Percentiles rank a stretch among this genome's conserved stretches.
Evolutionary conservation across 2,797 vertebrate species (phyloP).

Genomic region (Telmatherina bonti): DNA sequence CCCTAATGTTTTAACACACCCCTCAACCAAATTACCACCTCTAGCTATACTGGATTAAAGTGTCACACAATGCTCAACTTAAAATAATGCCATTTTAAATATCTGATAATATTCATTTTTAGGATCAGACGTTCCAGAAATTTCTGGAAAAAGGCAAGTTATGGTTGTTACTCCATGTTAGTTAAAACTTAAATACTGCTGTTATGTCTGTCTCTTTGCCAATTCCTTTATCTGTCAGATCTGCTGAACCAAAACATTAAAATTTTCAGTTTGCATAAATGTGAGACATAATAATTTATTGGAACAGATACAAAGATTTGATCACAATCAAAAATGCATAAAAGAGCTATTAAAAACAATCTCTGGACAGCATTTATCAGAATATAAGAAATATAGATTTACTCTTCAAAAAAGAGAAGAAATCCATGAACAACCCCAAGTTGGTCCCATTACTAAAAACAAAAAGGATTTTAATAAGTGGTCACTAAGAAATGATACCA

Average conservation of each 20-base stretch:
- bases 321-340: constrained; percentile 75
- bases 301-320: constrained; percentile 76
- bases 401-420: constrained; percentile 74
- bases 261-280: constrained; percentile 36
- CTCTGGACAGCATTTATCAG: constrained; percentile 75
- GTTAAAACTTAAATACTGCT: constrained; percentile 41
- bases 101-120: constrained; percentile 7
- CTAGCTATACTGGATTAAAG: constrained; percentile 7
- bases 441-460: constrained; percentile 81
- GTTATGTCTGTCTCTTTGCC: constrained; percentile 5
- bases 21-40: background rate
- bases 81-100: background rate
- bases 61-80: background rate
- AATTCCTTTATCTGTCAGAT: constrained; percentile 7
- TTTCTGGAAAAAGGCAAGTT: constrained; percentile 3
- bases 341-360: constrained; percentile 71
- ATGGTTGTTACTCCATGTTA: background rate
- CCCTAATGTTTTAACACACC: constrained; percentile 7
- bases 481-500: constrained; percentile 68
- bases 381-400: constrained; percentile 81
- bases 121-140: constrained; percentile 17
- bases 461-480: constrained; percentile 75
- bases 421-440: constrained; percentile 71
- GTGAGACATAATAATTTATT: constrained; percentile 82
- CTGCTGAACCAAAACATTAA: constrained; percentile 22